Percentiles rank a stretch among this genome's conserved stretches.
phyloP scores from a whole-genome alignment of 2,797 vertebrate genomes.

The Myripristis murdjan region DNA sequence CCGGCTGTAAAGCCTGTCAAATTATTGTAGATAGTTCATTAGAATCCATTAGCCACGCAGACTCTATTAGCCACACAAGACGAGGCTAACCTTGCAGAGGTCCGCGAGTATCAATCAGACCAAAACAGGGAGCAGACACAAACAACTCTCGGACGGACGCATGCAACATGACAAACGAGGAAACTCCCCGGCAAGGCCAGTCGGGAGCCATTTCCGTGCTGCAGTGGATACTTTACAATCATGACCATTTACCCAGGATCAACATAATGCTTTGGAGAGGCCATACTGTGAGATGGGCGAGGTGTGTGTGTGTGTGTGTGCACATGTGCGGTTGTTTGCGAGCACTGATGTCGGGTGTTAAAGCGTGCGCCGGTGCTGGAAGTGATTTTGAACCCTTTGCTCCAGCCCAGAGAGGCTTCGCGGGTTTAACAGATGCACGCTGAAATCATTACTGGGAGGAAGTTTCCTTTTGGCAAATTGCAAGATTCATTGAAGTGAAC shows the following conservation, averaged over 20 bases:
- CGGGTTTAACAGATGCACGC: neutral
- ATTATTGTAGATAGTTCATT: conserved; percentile 53
- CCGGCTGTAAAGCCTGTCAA: conserved; percentile 37
- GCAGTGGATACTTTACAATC: too few relatives aligned
- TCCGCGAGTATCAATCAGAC: conserved; percentile 22
- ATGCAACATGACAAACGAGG: conserved; percentile 28
- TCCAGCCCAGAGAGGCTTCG: too few relatives aligned
- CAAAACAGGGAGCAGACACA: conserved; percentile 10
- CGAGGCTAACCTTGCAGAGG: conserved; percentile 11
- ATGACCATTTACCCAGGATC: too few relatives aligned
- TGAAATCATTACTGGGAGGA: neutral
- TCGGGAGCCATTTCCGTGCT: too few relatives aligned
- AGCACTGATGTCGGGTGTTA: conserved; percentile 14
- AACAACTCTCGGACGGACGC: neutral
- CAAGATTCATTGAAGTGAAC: neutral
- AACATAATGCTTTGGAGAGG: neutral
- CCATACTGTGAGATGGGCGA: conserved; percentile 22
- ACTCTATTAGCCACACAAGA: conserved; percentile 11
- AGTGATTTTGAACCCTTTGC: neutral
- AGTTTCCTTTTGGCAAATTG: neutral
- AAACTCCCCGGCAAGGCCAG: conserved; percentile 15
- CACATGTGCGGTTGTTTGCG: conserved; percentile 13
- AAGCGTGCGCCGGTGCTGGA: conserved; percentile 12
- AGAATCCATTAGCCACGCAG: conserved; percentile 51
- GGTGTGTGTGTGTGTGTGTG: conserved; percentile 13